phyloP scores from a whole-genome alignment of 2,888 invertebrate genomes.

The Rapana venosa region DNA sequence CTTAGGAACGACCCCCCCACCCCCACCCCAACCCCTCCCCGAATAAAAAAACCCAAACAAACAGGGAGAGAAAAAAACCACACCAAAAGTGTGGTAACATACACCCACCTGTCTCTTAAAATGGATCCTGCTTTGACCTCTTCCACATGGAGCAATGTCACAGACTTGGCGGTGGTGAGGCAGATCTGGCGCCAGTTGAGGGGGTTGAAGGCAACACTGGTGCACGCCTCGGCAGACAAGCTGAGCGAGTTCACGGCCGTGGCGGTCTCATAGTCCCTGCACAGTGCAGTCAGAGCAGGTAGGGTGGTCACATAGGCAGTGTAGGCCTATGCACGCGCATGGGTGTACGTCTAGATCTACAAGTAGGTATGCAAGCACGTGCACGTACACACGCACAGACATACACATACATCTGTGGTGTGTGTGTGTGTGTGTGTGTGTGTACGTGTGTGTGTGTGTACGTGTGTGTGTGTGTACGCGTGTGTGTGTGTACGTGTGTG shows the following conservation, averaged over 20 bases:
- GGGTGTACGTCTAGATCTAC: neutral
- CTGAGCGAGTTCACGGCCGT: conserved; percentile 62
- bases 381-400: no score
- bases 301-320: neutral
- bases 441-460: neutral
- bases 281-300: conserved; percentile 2
- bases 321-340: neutral
- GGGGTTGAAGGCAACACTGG: conserved; percentile 72
- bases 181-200: conserved; percentile 76
- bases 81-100: neutral
- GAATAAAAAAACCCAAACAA: no score
- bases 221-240: conserved; percentile 59
- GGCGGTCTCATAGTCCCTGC: conserved; percentile 71
- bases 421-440: neutral
- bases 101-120: conserved; percentile 57
- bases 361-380: no score
- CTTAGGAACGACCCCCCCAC: no score
- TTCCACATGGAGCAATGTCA: conserved; percentile 64
- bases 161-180: conserved; percentile 63
- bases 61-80: neutral
- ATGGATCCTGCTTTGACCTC: conserved; percentile 59
- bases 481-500: neutral
- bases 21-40: no score
- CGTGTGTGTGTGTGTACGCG: neutral
- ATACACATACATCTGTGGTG: neutral